Base-by-base conservation (phyloP, 2,113 vertebrate genomes). In the Gnathonemus echidnorhynchus region DNA sequence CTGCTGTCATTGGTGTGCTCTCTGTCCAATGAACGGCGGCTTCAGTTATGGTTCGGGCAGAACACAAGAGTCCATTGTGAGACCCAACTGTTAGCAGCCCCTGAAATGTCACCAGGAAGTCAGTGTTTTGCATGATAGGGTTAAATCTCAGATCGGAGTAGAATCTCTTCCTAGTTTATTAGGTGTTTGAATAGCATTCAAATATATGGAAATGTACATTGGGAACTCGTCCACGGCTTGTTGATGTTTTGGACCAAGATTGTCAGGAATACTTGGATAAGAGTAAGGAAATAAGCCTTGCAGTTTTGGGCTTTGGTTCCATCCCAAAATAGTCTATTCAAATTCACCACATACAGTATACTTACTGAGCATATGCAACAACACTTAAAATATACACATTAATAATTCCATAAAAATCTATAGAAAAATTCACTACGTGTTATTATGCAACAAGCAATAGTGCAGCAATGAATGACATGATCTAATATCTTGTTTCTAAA, bases 101-200 rank as follows among this genome's bases (percentile, higher is more conserved):
- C 27, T 56, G 2, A 88, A 74, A 89, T 49, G 83, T 53, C 31
- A 87, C 3, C 27, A 88, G 90, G 86, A 89, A 45, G 45, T 90
- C 88, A 89, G 50, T 91, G 91, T 90, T 96, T 96, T 95, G 94
- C 94, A 95, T 95, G 90, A 17, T 17, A 91, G 88, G 49, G 88
- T 56, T 91, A 88, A 93, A 91, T 94, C 93, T 39, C 91, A 93
- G 88, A 83, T 86, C 17, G 70, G 88, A 83, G 91, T 70, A 91
- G 48, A 66, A 90, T 90, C 50, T 83, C 39, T 89, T 91, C 8
- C 35, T 89, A 91, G 50, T 90, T 93, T 94, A 95, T 92, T 19
- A 84, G 94, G 91, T 92, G 88, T 94, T 94, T 95, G 90, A 90
- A 92, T 89, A 2, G 52, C 80, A 95, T 94, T 95, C 93, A 95